Percentiles rank a stretch among this genome's conserved stretches.
Conservation (phyloP, 2,797 vertebrate species). For the Capromys pilorides region DNA sequence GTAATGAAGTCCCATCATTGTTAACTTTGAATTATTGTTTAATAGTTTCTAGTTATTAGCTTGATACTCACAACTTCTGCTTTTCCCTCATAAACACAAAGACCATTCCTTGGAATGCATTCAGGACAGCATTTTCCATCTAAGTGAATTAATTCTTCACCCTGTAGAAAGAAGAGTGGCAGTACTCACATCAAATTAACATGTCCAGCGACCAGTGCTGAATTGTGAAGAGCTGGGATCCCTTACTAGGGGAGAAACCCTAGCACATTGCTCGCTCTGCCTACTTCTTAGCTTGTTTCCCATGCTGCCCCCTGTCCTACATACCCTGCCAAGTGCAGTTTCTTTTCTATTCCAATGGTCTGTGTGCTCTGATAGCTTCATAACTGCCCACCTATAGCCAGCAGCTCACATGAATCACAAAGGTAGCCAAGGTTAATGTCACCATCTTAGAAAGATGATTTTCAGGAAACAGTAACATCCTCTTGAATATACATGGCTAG, state of each 20-base stretch:
- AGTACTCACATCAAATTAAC: constrained; percentile 67
- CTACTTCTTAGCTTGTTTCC: constrained; percentile 41
- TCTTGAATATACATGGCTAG: neutral
- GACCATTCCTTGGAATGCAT: constrained; percentile 86
- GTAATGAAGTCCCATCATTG: neutral
- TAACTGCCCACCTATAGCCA: neutral
- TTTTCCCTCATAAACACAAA: constrained; percentile 88
- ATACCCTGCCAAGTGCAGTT: neutral
- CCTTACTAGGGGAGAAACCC: constrained; percentile 74
- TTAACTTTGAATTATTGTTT: constrained; percentile 33
- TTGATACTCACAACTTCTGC: constrained; percentile 86
- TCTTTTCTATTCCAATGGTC: neutral
- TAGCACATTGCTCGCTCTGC: constrained; percentile 47
- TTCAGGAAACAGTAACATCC: neutral
- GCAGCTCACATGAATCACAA: neutral
- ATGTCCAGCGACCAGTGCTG: constrained; percentile 38
- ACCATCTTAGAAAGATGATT: neutral
- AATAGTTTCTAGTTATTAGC: constrained; percentile 15
- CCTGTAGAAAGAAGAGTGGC: constrained; percentile 85
- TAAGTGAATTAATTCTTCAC: constrained; percentile 90
- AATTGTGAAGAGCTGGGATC: constrained; percentile 72
- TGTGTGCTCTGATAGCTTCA: neutral
- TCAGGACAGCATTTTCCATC: constrained; percentile 94
- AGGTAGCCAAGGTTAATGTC: neutral
- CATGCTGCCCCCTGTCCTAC: neutral